Conservation (phyloP, 2,888 invertebrate species). For the Stenoptilia bipunctidactyla region DNA sequence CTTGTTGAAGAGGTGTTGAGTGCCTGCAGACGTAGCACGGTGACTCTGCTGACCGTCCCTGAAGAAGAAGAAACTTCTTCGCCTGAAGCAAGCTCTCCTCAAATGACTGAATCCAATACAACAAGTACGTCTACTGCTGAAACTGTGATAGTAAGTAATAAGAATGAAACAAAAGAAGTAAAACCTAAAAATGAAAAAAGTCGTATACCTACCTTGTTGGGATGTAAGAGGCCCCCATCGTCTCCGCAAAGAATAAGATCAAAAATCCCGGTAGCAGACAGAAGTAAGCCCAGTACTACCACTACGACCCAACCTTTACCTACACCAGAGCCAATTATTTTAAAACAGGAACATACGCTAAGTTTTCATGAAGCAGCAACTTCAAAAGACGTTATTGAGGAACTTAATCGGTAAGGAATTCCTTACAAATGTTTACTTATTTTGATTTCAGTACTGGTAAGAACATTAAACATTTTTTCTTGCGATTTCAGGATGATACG, state of each 20-base stretch:
- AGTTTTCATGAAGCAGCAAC: slow-evolving; percentile 82
- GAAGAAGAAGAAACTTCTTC: slow-evolving; percentile 74
- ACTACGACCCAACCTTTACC: slow-evolving; percentile 22
- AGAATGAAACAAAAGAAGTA: slow-evolving; percentile 43
- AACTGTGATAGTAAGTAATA: slow-evolving; percentile 77
- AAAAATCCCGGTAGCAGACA: slow-evolving; percentile 54
- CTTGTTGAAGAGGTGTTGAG: slow-evolving; percentile 57
- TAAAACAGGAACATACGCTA: slow-evolving; percentile 70
- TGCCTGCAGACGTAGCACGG: slow-evolving; percentile 55
- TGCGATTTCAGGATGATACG: slow-evolving; percentile 49
- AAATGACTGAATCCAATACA: slow-evolving; percentile 75
- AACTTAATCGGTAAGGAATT: slow-evolving; percentile 69
- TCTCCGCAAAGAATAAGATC: slow-evolving; percentile 49
- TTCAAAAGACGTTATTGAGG: slow-evolving; percentile 82
- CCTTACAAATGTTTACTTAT: not conserved
- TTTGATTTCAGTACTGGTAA: not conserved
- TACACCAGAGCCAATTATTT: slow-evolving; percentile 47
- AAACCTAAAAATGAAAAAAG: slow-evolving; percentile 63
- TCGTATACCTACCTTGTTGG: slow-evolving; percentile 66
- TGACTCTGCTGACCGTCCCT: slow-evolving; percentile 69
- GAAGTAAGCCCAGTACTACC: slow-evolving; percentile 17
- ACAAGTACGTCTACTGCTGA: slow-evolving; percentile 79
- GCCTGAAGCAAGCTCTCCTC: slow-evolving; percentile 59
- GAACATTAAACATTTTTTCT: not conserved
- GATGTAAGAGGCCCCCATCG: slow-evolving; percentile 58